Evolutionary conservation across 2,113 vertebrate species (phyloP), one percentile per base, ranked within the genome.

Genomic region (Mormoops blainvillei): DNA sequence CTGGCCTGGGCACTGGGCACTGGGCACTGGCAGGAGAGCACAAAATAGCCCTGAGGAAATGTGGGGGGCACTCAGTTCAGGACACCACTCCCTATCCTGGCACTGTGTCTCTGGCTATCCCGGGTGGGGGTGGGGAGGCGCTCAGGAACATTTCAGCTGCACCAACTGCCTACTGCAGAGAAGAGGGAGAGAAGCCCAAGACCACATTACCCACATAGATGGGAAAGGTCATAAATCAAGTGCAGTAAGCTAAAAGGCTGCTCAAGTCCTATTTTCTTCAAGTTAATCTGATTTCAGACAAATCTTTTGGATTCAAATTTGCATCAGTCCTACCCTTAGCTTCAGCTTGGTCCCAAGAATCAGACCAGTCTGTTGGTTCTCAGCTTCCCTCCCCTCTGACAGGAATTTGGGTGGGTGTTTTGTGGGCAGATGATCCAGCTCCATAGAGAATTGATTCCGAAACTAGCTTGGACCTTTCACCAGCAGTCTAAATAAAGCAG

Each of bases 401-500:
- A 74, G 92, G 87, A 95, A 91, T 95, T 22, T 95, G 31, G 31
- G 86, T 82, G 76, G 94, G 92, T 93, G 82, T 83, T 89, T 56
- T 91, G 92, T 88, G 92, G 63, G 54, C 28, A 70, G 63, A 93
- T 50, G 65, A 96, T 50, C 50, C 36, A 89, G 43, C 68, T 82
- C 36, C 63, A 86, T 1, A 50, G 73, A 94, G 45, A 94, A 90
- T 36, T 85, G 50, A 94, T 95, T 89, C 36, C 92, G 70, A 82
- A 96, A 91, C n/a, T 58, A 92, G 76, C 36, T 41, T 89, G 86
- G 48, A 89, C 82, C 80, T 96, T 94, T 93, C 89, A 84, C 67
- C 14, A 87, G 28, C 48, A 80, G 74, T 67, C 31, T 87, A 94
- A 96, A 94, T 86, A 94, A 96, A 94, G 80, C 67, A 96, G 45